Percentiles rank a stretch among this genome's conserved stretches.
Evolutionary conservation across 2,113 vertebrate genomes (phyloP).

Genomic region (human): GRCh38 chr5:72047501-72048000

Average conservation of each 20-base stretch:
- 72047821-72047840: background rate
- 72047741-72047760: background rate
- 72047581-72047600: background rate
- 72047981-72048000: background rate
- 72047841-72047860: background rate
- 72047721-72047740: background rate
- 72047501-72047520: background rate
- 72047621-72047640: background rate
- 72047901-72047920: background rate
- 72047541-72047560: background rate
- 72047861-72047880: background rate
- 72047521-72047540: background rate
- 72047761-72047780: background rate
- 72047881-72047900: background rate
- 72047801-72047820: background rate
- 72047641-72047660: background rate
- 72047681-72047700: background rate
- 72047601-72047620: no score
- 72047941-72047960: background rate
- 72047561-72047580: background rate
- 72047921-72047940: background rate
- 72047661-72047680: background rate
- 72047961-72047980: background rate
- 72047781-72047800: background rate
- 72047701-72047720: background rate